Base-by-base conservation (phyloP, 2,797 vertebrate species). In the Microctenopoma steveboyesi region DNA sequence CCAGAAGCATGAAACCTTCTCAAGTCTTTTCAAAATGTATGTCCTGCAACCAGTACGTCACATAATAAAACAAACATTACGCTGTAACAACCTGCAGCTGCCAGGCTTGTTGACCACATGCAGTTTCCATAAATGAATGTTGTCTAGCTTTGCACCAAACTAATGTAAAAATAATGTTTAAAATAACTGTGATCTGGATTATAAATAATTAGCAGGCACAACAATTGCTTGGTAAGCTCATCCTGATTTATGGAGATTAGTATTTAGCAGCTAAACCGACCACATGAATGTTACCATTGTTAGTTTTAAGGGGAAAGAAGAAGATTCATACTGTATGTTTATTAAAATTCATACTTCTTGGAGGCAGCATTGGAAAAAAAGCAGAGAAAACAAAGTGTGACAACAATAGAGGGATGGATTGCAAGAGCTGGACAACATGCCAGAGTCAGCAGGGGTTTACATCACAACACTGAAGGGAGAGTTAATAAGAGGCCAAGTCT, bases 391-490 rank as follows among this genome's bases (percentile, higher is more conserved):
- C 64, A 86, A 77, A 80, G 81, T n/a, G 16, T 72, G 60, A 72
- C 90, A 90, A 90, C 84, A 88, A 89, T 69, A 69, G 46, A 82
- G 74, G 72, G 66, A 78, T 68, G 27, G 67, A 72, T 76, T 78
- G 86, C 58, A n/a, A 78, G 85, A 81, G 55, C 59, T 50, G 83
- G 87, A 87, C 79, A 78, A 74, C 83, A 72, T 80, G 87, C 85
- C 84, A 83, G 74, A 87, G 89, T 83, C 90, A 81, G 90, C 63
- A 7, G 85, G 91, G 81, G 88, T 78, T 87, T 69, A 76, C 85
- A 88, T 87, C 86, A 86, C 87, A 88, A 76, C 68, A 51, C 83
- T 80, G 85, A 78, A 70, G 69, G 74, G 84, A 82, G 74, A 82
- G 87, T 83, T 88, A 91, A 91, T 82, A 83, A 88, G 84, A 82